A percentile compares a stretch with the other conserved stretches of the same genome.
These are phyloP conservation scores for Pseudochirops cupreus DNA, from an alignment of 2,797 vertebrate genomes.

Conservation along the genomic window DNA sequence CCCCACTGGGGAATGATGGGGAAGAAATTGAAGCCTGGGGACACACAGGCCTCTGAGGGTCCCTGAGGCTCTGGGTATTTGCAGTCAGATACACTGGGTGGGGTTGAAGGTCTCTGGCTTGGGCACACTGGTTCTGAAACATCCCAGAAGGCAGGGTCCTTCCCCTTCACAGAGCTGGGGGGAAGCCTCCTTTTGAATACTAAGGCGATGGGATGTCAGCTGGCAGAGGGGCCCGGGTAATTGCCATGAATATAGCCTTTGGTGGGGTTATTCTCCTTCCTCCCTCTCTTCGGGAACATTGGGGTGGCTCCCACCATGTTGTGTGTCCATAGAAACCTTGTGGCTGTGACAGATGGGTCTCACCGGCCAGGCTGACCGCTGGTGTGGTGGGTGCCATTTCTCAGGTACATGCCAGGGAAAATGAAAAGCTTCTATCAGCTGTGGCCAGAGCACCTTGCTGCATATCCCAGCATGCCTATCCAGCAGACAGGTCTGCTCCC, in stretches of 20 bases:
- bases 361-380: neutral
- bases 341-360: neutral
- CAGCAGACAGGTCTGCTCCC: slow-evolving; percentile 67
- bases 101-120: too few relatives aligned
- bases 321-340: neutral
- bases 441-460: too few relatives aligned
- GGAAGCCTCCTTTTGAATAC: slow-evolving; percentile 14
- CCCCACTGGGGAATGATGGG: too few relatives aligned
- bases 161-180: neutral
- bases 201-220: neutral
- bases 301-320: neutral
- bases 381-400: slow-evolving; percentile 3
- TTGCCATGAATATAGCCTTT: neutral
- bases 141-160: slow-evolving; percentile 41
- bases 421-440: neutral
- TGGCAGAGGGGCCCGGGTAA: neutral
- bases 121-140: neutral
- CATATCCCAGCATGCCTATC: slow-evolving; percentile 61
- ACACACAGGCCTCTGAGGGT: too few relatives aligned
- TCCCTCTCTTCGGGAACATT: neutral
- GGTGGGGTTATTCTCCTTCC: too few relatives aligned
- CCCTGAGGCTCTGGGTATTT: too few relatives aligned
- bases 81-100: too few relatives aligned
- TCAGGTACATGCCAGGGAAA: slow-evolving; percentile 1
- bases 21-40: too few relatives aligned